These are phyloP conservation scores for Notechis scutatus DNA, from an alignment of 2,113 vertebrate species.

Conservation along the genomic window DNA sequence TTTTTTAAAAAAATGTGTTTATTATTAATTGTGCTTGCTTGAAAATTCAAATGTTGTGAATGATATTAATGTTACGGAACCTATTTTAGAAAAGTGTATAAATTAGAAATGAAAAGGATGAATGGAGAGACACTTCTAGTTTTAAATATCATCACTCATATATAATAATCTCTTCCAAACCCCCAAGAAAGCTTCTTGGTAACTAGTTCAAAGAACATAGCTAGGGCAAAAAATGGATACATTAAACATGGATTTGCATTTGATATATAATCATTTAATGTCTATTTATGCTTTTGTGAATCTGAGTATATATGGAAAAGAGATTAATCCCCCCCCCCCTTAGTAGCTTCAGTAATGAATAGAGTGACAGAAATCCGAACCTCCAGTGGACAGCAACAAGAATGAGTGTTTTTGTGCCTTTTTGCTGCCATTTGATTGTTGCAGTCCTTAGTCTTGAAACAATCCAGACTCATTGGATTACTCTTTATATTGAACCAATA, in stretches of 20 bases:
- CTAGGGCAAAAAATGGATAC: neutral
- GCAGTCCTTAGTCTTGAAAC: neutral
- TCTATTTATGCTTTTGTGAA: neutral
- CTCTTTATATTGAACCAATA: neutral
- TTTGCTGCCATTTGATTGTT: neutral
- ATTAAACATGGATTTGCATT: neutral
- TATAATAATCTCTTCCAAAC: neutral
- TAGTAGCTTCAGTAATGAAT: neutral
- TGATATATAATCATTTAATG: neutral
- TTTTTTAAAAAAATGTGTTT: neutral
- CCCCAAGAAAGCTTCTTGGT: neutral
- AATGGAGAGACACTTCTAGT: neutral
- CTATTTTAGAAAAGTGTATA: neutral
- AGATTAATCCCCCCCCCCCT: neutral
- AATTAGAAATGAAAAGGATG: neutral
- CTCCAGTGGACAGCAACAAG: neutral
- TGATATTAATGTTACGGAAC: neutral
- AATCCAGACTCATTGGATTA: neutral
- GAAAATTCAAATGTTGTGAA: neutral
- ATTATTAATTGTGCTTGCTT: neutral
- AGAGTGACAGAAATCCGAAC: neutral
- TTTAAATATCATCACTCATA: neutral
- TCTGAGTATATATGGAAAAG: neutral
- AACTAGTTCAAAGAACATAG: neutral
- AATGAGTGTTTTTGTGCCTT: neutral